A percentile compares a stretch with the other conserved stretches of the same genome.
Conservation (phyloP, 2,888 invertebrate genomes). For the Apocheima hispidaria region DNA sequence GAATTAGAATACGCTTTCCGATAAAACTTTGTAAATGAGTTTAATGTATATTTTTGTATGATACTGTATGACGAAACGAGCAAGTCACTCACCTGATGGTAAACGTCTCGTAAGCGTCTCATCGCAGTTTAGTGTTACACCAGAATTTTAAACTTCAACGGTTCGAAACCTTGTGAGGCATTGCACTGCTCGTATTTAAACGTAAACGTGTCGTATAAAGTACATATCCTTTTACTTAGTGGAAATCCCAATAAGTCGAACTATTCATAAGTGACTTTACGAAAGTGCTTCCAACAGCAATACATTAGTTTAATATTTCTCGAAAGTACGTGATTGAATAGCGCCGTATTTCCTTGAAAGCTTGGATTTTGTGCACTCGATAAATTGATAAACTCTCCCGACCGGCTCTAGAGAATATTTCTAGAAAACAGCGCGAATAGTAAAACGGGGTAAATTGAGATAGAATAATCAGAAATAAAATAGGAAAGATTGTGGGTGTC, state of each 20-base stretch:
- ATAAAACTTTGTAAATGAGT: neutral
- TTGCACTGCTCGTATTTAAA: no score
- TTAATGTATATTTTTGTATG: neutral
- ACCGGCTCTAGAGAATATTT: slow-evolving; percentile 14
- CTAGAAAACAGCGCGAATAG: slow-evolving; percentile 15
- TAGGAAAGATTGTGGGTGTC: neutral
- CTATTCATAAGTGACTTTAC: neutral
- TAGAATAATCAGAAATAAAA: neutral
- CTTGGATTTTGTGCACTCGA: slow-evolving; percentile 20
- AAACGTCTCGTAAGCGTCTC: no score
- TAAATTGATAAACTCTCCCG: slow-evolving; percentile 26
- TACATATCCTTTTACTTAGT: neutral
- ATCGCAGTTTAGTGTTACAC: no score
- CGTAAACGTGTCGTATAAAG: no score
- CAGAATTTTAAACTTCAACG: no score
- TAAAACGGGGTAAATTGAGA: neutral
- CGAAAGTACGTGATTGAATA: slow-evolving; percentile 11
- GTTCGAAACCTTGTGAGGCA: no score
- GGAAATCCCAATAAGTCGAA: neutral
- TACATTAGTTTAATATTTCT: slow-evolving; percentile 17
- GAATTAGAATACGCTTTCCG: neutral
- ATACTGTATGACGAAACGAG: no score
- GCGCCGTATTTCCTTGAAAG: slow-evolving; percentile 19
- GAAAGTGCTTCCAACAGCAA: slow-evolving; percentile 3
- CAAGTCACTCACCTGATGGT: no score